Evolutionary conservation across 2,113 vertebrate species (phyloP), one percentile per base, ranked within the genome.

Genomic region (Nycticebus coucang): DNA sequence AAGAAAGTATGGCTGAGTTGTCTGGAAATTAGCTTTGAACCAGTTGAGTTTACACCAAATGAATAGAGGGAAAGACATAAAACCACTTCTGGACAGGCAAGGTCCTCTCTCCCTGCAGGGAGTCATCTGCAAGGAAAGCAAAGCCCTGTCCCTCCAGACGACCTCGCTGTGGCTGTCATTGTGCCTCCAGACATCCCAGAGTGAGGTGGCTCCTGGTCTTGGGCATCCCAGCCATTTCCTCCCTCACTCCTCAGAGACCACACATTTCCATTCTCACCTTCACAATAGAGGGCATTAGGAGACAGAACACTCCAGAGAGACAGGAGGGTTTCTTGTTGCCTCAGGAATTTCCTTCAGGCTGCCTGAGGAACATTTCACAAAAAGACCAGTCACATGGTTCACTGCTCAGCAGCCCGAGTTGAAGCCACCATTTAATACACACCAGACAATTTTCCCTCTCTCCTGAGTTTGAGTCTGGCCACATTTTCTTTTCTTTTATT

Each of bases 291-390:
- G 17, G 28, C 68, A 80, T 55, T n/a, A 22, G 64, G 72, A 95
- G 57, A 78, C 82, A 97, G 85, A 74, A 60, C 53, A 87, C 72
- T 91, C 68, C 37, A 50, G 28, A 95, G 88, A 93, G 37, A 91
- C 60, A 62, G 53, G 45, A 94, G 19, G 35, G 26, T 93, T 96
- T 95, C 87, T 78, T 72, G 7, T 80, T 80, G 71, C 95, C 93
- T 87, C 87, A 89, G 59, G 92, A 97, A 97, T 96, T 96, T 89
- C 79, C 74, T 50, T 94, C 75, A 84, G 83, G 64, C 83, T 77
- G 80, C 83, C 89, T 30, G 8, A 86, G 71, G 77, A 94, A 89
- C 75, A 89, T 81, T 93, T 89, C 94, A 95, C 86, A 94, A 74
- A 94, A 77, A 95, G 37, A 11, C 62, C 81, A 96, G 78, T 97